phyloP scores from a whole-genome alignment of 2,113 vertebrate species.

The Oceanites oceanicus region DNA sequence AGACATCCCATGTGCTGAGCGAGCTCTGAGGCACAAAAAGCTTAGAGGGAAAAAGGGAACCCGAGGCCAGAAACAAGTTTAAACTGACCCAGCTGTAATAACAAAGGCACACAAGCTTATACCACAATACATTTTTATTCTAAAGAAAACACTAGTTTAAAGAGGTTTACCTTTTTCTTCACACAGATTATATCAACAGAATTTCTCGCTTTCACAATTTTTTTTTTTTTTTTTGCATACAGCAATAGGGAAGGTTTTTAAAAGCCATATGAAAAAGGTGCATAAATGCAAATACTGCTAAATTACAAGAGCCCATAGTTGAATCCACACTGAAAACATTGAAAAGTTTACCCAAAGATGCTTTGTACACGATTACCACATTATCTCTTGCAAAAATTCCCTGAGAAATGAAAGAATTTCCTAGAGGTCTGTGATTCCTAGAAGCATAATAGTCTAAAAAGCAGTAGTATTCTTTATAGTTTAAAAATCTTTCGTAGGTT shows the following conservation, averaged over 20 bases:
- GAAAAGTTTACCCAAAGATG: background rate
- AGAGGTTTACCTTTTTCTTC: background rate
- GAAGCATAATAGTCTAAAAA: background rate
- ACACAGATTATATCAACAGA: background rate
- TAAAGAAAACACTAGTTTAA: slow-evolving; percentile 4
- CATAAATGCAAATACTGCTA: background rate
- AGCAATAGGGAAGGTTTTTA: background rate
- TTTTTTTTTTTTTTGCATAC: background rate
- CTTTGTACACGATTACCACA: background rate
- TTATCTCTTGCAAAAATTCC: background rate
- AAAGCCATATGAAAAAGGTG: background rate
- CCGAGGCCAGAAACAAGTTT: background rate
- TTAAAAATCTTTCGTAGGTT: background rate
- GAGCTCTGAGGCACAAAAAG: slow-evolving; percentile 26
- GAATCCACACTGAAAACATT: background rate
- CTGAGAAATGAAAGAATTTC: background rate
- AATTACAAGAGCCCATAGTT: background rate
- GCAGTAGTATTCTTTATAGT: background rate
- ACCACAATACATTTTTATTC: background rate
- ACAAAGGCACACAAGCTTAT: slow-evolving; percentile 57
- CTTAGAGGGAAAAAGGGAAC: background rate
- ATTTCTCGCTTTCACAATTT: background rate
- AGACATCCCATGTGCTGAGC: slow-evolving; percentile 54
- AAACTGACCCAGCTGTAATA: slow-evolving; percentile 79
- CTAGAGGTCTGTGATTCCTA: background rate